Evolutionary conservation across 2,797 vertebrate genomes (phyloP).

Genomic region (Sebastes hopkinsi): DNA sequence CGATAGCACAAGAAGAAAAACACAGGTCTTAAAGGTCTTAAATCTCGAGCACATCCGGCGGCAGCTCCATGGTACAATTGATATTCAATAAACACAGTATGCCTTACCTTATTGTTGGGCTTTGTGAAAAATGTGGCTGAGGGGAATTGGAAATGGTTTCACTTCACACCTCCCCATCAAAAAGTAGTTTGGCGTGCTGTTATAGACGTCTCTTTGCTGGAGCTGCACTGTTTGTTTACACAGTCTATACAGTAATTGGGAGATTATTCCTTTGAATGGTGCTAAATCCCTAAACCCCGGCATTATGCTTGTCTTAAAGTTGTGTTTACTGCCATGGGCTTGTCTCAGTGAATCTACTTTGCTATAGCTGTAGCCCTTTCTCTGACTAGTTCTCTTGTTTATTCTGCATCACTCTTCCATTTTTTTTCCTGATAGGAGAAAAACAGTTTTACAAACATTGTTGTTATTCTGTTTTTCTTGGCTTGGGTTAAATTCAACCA

Average conservation of each 20-base stretch:
- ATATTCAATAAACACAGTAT: conserved; percentile 25
- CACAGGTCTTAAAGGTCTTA: conserved; percentile 2
- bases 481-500: background rate
- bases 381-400: background rate
- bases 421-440: background rate
- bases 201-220: background rate
- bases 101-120: background rate
- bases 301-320: conserved; percentile 3
- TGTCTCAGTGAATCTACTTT: conserved; percentile 16
- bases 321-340: conserved; percentile 8
- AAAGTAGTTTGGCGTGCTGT: background rate
- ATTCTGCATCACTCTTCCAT: background rate
- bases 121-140: conserved; percentile 2
- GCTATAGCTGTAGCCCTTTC: background rate
- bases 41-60: background rate
- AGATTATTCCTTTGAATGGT: conserved; percentile 18
- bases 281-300: conserved; percentile 6
- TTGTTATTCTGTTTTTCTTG: background rate
- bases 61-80: conserved; percentile 4
- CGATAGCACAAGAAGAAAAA: background rate
- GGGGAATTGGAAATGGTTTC: conserved; percentile 1
- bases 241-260: conserved; percentile 1
- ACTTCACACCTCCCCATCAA: background rate
- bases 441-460: background rate
- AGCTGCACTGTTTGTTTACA: conserved; percentile 13